These are phyloP conservation scores for Hiodon alosoides DNA, from an alignment of 2,113 vertebrate species.

Conservation along the genomic window DNA sequence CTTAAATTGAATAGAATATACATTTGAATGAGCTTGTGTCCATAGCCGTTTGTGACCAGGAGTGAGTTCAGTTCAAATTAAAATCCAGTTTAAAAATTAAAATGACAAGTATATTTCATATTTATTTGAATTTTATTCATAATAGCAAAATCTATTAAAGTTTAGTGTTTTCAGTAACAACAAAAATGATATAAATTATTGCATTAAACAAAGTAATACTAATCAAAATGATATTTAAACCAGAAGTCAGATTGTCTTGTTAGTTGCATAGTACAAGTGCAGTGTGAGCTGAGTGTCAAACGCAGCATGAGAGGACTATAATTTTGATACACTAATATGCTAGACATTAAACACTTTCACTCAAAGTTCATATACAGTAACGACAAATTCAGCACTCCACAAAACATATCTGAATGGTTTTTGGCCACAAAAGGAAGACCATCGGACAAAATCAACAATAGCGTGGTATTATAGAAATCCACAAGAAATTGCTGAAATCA, in stretches of 20 bases:
- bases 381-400: background rate
- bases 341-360: background rate
- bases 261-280: conserved; percentile 24
- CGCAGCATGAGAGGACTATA: background rate
- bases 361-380: background rate
- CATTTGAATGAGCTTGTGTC: background rate
- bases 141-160: conserved; percentile 18
- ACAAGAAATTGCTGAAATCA: background rate
- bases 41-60: too few species aligned
- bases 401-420: background rate
- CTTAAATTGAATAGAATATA: conserved; percentile 21
- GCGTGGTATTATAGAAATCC: too few species aligned
- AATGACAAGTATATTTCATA: background rate
- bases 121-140: conserved; percentile 14
- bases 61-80: background rate
- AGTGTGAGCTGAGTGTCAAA: background rate
- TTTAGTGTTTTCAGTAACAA: conserved; percentile 23
- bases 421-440: background rate
- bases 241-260: conserved; percentile 25
- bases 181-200: conserved; percentile 15
- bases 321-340: background rate
- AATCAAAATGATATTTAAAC: background rate
- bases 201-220: conserved; percentile 20
- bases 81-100: background rate
- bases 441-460: too few species aligned